Evolutionary conservation across 2,113 vertebrate species (phyloP), one percentile per base, ranked within the genome.

Genomic region (Hepsetus odoe): DNA sequence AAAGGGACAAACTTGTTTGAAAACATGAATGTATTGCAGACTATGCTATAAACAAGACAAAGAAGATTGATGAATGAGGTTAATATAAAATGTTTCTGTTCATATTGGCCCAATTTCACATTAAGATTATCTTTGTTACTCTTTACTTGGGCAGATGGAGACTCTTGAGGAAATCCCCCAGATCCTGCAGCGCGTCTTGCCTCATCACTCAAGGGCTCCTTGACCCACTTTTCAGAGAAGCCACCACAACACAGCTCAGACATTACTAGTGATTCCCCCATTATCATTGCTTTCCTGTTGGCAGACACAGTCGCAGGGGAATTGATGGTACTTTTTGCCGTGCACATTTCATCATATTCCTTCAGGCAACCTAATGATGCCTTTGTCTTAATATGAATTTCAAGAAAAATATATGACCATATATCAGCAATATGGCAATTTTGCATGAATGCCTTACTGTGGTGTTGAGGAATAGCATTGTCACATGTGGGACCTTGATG

Each of bases 201-300:
- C 44, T 26, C 44, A 26, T 75, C 40, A 64, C 28, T 75, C 46
- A 75, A 26, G 18, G 28, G 11, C n/a, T 75, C 58, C 72, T 74
- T 74, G 72, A 64, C 58, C 44, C 44, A 65, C 44, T 20, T 32
- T 55, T 65, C 38, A n/a, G 42, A 22, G 32, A n/a, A n/a, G n/a
- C 12, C 30, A 24, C 72, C 28, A 64, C 18, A 74, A 64, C 42
- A 62, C 11, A 10, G 44, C 42, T 13, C 38, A 49, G 72, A 65
- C 46, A 20, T 75, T 53, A 75, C 7, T 5, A 28, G 22, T 33
- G 4, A 20, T 65, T 38, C 42, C 51, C 22, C 49, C 20, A 35
- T 65, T 65, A 35, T 20, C 22, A 18, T n/a, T 14, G 0, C 0
- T 11, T 38, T 76, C 49, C 44, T 40, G 13, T 40, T 64, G 56